Base-by-base conservation (phyloP, 2,113 vertebrate species). In the Labrus mixtus region DNA sequence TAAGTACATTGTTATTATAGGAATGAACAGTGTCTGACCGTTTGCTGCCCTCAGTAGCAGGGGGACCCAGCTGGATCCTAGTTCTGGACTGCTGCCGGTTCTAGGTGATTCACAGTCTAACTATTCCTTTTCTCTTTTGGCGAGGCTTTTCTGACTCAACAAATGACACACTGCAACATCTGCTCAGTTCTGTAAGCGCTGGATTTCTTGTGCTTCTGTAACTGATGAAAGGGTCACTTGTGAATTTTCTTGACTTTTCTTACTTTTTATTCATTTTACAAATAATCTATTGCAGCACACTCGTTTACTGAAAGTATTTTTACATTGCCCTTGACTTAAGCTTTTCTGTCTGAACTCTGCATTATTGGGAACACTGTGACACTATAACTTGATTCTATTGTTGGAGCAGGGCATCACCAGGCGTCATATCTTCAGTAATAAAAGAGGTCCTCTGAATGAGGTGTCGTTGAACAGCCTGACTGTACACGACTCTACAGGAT, bases 241-340 rank as follows among this genome's bases (percentile, higher is more conserved):
- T 81, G 82, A 75, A 61, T 78, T 88, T 82, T 85, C 87, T 81
- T 66, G 70, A 84, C 74, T 67, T 89, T 82, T 83, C 37, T 56
- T 74, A 87, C 72, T 76, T 79, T 87, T 88, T 84, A 82, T 82
- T 77, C 58, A 78, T 73, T 83, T 62, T 37, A 65, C 29, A 69
- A 78, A 82, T 46, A 46, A 11, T 36, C 20, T 55, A 22, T 65
- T 67, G 53, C 39, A 54, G 70, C 23, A 25, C 45, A 33, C 29
- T 68, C 65, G 54, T 53, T 57, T 53, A 6, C 62, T 63, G 37
- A 64, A 56, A 72, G 77, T 11, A 56, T 75, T 81, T 76, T 58
- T 71, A 63, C 72, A 54, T 73, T 81, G 78, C 43, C 83, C 73
- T 82, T 88, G 68, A 88, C 74, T 73, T 58, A 59, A 82, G 62